These are phyloP conservation scores for Malthinus flaveolus DNA, from an alignment of 2,888 invertebrate genomes.

Conservation along the genomic window DNA sequence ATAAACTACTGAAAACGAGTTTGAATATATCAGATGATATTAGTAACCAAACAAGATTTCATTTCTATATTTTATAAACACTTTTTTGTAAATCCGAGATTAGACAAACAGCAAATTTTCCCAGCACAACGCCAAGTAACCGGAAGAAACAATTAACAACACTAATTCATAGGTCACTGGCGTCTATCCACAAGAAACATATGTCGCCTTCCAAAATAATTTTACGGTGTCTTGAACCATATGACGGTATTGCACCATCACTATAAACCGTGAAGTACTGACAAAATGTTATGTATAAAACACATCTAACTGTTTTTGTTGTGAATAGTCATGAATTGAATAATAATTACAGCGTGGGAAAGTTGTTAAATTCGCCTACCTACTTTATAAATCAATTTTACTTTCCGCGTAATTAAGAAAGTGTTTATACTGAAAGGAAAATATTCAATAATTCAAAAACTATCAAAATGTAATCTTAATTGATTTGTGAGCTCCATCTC, in stretches of 20 bases:
- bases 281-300: slow-evolving; percentile 3
- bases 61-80: too few relatives aligned
- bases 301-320: slow-evolving; percentile 16
- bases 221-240: slow-evolving; percentile 15
- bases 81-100: neutral
- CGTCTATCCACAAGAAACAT: slow-evolving; percentile 10
- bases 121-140: slow-evolving; percentile 10
- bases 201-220: slow-evolving; percentile 20
- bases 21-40: too few relatives aligned
- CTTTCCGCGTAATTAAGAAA: too few relatives aligned
- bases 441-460: too few relatives aligned
- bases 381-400: too few relatives aligned
- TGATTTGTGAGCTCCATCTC: too few relatives aligned
- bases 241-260: slow-evolving; percentile 20
- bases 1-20: neutral
- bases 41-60: neutral
- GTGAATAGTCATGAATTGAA: slow-evolving; percentile 12
- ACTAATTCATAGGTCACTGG: slow-evolving; percentile 18
- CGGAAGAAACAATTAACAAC: slow-evolving; percentile 15
- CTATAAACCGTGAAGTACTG: slow-evolving; percentile 9
- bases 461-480: too few relatives aligned
- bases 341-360: slow-evolving; percentile 13
- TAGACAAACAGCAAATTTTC: slow-evolving; percentile 9
- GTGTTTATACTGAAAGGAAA: too few relatives aligned
- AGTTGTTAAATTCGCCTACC: neutral